phyloP scores from a whole-genome alignment of 2,797 vertebrate species.

The Peromyscus attwateri region DNA sequence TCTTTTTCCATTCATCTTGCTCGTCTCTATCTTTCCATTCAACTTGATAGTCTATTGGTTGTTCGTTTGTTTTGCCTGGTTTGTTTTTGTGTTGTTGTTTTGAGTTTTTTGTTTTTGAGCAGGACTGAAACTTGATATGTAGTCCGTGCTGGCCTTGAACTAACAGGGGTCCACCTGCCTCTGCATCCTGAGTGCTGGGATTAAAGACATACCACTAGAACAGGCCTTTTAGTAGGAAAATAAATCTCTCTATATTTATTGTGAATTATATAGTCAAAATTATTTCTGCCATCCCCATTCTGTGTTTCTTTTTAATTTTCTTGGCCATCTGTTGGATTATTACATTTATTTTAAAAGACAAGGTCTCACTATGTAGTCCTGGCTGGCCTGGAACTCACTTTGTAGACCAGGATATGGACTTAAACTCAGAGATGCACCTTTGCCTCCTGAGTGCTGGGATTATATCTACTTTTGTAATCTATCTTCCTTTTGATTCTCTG shows the following conservation, averaged over 20 bases:
- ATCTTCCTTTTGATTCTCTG: slow-evolving; percentile 16
- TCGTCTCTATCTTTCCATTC: slow-evolving; percentile 38
- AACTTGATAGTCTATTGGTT: not conserved
- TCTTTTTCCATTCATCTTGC: not conserved
- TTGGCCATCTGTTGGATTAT: not conserved
- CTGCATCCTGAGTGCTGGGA: not conserved
- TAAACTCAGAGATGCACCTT: not conserved
- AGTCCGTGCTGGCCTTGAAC: not conserved
- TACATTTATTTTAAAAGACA: not conserved
- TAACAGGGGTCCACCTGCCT: not conserved
- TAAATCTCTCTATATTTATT: slow-evolving; percentile 63
- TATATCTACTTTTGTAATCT: not conserved
- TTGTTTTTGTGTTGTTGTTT: not conserved
- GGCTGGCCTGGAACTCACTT: not conserved
- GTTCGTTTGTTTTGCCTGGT: not conserved
- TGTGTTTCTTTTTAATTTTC: slow-evolving; percentile 47
- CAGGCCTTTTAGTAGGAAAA: not conserved
- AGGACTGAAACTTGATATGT: not conserved
- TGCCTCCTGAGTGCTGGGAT: not conserved
- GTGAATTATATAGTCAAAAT: slow-evolving; percentile 6
- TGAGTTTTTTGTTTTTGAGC: not conserved
- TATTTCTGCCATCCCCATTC: slow-evolving; percentile 21
- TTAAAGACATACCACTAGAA: not conserved
- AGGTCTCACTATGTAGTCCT: not conserved
- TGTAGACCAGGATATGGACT: not conserved